Evolutionary conservation across 2,113 vertebrate genomes (phyloP), one percentile per base, ranked within the genome.

Genomic region (Gymnocephalus cernua): DNA sequence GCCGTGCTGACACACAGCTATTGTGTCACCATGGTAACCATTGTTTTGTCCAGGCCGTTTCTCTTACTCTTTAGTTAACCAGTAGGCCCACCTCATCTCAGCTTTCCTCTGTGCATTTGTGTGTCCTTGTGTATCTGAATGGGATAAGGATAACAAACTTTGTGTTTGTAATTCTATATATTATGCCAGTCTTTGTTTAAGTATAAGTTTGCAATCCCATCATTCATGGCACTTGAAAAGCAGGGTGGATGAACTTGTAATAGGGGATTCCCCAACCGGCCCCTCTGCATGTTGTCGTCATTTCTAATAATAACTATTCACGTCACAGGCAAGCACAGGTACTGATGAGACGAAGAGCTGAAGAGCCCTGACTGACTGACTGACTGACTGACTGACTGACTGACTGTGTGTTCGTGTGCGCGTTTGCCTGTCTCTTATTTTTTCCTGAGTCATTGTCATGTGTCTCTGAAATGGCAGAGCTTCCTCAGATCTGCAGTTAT

Each of bases 381-480:
- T 38, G 38, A 38, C 38, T 38, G 38, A 38, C 35, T 38, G 35
- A 38, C 35, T 38, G 35, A 35, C 35, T 35, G 35, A 38, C 35
- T 35, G n/a, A n/a, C n/a, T n/a, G n/a, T n/a, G 35, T 7, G 6
- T 62, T 38, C 18, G 27, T 21, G 4, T 35, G 9, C 56, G n/a
- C 3, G 12, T 59, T 35, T 38, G 18, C 12, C 6, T 23, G 16
- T 48, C 29, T 21, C 9, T 23, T 70, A 23, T 45, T 78, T 80
- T 78, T 69, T 80, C 45, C 77, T 91, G 89, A 91, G 69, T 91
- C 92, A 91, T 73, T 84, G 88, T 90, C 76, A 87, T n/a, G 48
- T 81, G 74, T 73, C 51, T 63, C 41, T 83, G 32, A 82, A 63
- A 59, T 19, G n/a, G 3, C 62, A 29, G 35, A 21, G 45, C 35